Base-by-base conservation (phyloP, 2,113 vertebrate species). In the Sarotherodon lohbergeri region DNA sequence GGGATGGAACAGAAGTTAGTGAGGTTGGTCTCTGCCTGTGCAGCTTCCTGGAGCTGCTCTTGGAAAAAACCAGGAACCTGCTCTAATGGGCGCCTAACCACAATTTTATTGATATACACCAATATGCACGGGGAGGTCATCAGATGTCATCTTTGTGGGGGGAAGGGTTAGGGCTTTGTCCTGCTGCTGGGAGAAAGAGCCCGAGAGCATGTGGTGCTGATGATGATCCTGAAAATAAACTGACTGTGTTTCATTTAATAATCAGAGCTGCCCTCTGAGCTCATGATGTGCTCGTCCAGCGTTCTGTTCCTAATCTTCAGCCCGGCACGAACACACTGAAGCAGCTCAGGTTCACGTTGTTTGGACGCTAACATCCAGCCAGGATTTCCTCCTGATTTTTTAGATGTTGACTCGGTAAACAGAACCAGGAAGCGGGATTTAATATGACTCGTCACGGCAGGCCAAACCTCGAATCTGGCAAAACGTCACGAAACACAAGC, bases 381-480 rank as follows among this genome's bases (percentile, higher is more conserved):
- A 54, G 16, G 61, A 71, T 5, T 56, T 54, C 11, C 56, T 50
- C 6, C 11, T 22, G 63, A 68, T 55, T 7, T 17, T 36, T 83
- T 11, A 46, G 4, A 29, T n/a, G 10, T 79, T 17, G 56, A 57
- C 83, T 79, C 13, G 2, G 55, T 46, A 48, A 85, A 52, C 52
- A 14, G 22, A 54, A 36, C 54, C 52, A 24, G 66, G 50, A 82
- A 43, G 10, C 6, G 1, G 24, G 14, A 12, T 34, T 39, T 84
- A 73, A 81, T 88, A 81, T 22, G 83, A 84, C 55, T 71, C 4
- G 4, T 34, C 29, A 41, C 1, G 4, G 6, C 34, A 8, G 82
- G 80, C 89, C 85, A 88, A 87, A 66, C 85, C 63, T 61, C 73
- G 3, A 36, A 66, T 27, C 76, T 89, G 89, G 85, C 48, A 36